These are phyloP conservation scores for Ctena decussata DNA, from an alignment of 2,888 invertebrate genomes.

Conservation along the genomic window DNA sequence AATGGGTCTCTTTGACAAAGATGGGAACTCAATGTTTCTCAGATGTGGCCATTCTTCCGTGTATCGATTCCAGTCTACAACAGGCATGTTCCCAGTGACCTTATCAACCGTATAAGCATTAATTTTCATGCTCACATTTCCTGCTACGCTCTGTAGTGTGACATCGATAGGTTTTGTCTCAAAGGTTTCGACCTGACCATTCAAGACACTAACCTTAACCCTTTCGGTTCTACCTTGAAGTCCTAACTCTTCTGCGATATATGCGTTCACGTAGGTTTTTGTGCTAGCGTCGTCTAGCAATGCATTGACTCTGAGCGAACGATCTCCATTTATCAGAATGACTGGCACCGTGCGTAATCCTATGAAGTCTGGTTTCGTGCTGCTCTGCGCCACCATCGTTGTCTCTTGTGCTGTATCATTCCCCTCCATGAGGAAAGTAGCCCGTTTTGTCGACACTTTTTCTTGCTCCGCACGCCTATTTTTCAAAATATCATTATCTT, in stretches of 20 bases:
- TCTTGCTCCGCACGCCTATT: not conserved
- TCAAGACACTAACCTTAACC: constrained; percentile 2
- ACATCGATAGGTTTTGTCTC: constrained; percentile 3
- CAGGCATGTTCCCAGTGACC: constrained; percentile 8
- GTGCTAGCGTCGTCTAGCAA: constrained; percentile 30
- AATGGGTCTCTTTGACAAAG: not conserved
- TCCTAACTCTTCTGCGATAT: not conserved
- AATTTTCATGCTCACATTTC: not conserved
- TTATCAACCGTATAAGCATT: not conserved
- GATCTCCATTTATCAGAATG: not conserved
- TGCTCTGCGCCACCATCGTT: not conserved
- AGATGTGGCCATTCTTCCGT: constrained; percentile 1
- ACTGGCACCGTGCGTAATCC: constrained; percentile 24
- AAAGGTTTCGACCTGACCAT: not conserved
- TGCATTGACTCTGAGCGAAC: constrained; percentile 14
- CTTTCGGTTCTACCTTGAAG: not conserved
- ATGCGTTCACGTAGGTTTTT: constrained; percentile 8
- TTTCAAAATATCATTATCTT: not conserved
- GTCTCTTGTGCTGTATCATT: not conserved
- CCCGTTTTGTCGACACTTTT: not conserved
- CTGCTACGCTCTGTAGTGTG: not conserved
- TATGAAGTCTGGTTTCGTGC: not conserved
- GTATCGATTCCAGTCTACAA: constrained; percentile 4
- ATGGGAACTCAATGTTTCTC: constrained; percentile 19
- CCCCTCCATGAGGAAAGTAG: not conserved